Percentiles rank a stretch among this genome's conserved stretches.
Evolutionary conservation across 2,797 vertebrate genomes (phyloP).

Genomic region (Phylloscopus collybita): DNA sequence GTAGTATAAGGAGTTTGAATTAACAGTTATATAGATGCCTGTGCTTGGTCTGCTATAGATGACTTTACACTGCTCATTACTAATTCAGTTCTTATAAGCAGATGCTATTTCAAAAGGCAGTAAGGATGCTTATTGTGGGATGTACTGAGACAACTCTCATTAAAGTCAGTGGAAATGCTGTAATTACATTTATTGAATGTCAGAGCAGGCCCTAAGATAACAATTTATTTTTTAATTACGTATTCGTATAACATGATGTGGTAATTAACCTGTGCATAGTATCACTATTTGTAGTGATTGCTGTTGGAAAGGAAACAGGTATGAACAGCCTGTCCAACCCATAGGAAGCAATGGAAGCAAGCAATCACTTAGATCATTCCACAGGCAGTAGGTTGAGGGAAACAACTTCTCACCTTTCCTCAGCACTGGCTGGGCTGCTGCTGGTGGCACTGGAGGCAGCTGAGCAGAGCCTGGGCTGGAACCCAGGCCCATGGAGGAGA

Average conservation of each 20-base stretch:
- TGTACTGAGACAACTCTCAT: not conserved
- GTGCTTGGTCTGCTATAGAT: not conserved
- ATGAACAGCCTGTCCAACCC: rapidly evolving
- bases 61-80: not conserved
- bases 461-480: not conserved
- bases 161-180: not conserved
- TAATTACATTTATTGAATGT: not conserved
- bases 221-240: not conserved
- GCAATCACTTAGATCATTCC: not conserved
- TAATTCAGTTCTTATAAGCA: not conserved
- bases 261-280: not conserved
- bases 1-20: not conserved
- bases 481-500: not conserved
- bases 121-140: not conserved
- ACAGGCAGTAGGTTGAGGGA: not conserved
- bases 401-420: not conserved
- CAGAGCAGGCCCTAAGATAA: not conserved
- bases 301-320: not conserved
- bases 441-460: not conserved
- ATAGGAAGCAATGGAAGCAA: not conserved
- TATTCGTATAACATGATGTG: not conserved
- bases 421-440: not conserved
- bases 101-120: not conserved
- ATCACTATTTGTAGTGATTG: not conserved
- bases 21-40: not conserved